These are phyloP conservation scores for Drosophila willistoni DNA, from an alignment of 1,140 invertebrate genomes.

Conservation along the genomic window DNA sequence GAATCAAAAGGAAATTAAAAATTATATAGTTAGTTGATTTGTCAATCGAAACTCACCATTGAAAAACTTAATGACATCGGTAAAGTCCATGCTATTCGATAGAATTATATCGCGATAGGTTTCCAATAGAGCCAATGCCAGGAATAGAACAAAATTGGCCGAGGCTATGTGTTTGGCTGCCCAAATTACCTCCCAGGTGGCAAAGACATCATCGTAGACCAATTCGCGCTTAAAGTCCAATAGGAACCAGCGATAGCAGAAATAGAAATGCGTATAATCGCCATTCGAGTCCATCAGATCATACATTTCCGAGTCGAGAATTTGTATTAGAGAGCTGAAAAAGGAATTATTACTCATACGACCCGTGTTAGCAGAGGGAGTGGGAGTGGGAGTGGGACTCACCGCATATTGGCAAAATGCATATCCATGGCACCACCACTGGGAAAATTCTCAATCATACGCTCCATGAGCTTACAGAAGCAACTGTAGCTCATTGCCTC, in stretches of 20 bases:
- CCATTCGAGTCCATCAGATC: conserved; percentile 97
- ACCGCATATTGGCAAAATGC: conserved; percentile 97
- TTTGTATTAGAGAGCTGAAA: conserved; percentile 89
- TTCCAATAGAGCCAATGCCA: conserved; percentile 95
- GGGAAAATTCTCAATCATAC: conserved; percentile 96
- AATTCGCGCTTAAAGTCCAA: conserved; percentile 92
- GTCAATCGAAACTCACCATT: conserved; percentile 88
- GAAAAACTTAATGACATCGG: conserved; percentile 98
- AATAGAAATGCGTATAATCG: conserved; percentile 98
- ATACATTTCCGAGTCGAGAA: conserved; percentile 96
- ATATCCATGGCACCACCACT: conserved; percentile 96
- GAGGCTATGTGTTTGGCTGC: conserved; percentile 94
- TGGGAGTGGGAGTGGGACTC: conserved; percentile 25
- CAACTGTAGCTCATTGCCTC: conserved; percentile 96
- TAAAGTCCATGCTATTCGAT: conserved; percentile 98
- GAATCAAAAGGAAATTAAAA: conserved; percentile 24
- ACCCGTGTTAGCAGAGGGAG: too few relatives aligned
- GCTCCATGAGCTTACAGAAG: conserved; percentile 94
- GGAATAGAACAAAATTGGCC: conserved; percentile 95
- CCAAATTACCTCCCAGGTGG: conserved; percentile 98
- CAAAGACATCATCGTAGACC: conserved; percentile 95
- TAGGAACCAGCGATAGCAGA: conserved; percentile 96
- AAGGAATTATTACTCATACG: neutral
- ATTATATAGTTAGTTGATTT: too few relatives aligned
- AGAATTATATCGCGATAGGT: conserved; percentile 97